Evolutionary conservation across 2,113 vertebrate species (phyloP).

Genomic region (Myotis yumanensis): DNA sequence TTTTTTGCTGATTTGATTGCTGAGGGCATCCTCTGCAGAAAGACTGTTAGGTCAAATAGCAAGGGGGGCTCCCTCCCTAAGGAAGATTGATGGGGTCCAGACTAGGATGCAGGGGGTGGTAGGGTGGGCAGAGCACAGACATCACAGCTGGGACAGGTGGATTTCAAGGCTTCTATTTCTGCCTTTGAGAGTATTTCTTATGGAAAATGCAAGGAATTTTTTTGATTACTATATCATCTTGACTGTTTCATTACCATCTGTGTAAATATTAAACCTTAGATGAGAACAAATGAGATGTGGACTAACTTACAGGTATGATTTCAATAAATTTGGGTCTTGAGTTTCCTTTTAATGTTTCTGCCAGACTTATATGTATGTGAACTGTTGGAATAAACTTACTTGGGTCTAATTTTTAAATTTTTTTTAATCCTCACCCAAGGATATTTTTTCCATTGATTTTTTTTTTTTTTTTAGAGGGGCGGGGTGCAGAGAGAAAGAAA

Average conservation of each 20-base stretch:
- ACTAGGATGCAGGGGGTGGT: neutral
- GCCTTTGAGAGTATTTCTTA: neutral
- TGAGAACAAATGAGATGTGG: neutral
- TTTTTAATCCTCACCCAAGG: neutral
- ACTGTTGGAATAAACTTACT: neutral
- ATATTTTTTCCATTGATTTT: too few relatives aligned
- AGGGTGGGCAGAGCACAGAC: neutral
- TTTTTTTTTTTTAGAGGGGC: too few relatives aligned
- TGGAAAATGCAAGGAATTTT: neutral
- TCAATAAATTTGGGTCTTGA: neutral
- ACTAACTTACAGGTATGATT: neutral
- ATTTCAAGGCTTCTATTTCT: neutral
- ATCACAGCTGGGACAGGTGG: neutral
- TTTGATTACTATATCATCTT: neutral
- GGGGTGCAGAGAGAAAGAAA: too few relatives aligned
- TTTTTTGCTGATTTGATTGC: neutral
- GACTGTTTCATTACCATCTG: neutral
- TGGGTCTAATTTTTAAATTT: neutral
- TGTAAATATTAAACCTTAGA: neutral
- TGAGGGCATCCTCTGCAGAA: neutral
- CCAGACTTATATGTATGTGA: neutral
- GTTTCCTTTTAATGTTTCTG: neutral
- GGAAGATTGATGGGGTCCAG: neutral
- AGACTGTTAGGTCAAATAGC: too few relatives aligned
- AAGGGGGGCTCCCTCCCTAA: neutral